Evolutionary conservation across 2,888 invertebrate species (phyloP).

Genomic region (Ashinkailepas kermadecensis): DNA sequence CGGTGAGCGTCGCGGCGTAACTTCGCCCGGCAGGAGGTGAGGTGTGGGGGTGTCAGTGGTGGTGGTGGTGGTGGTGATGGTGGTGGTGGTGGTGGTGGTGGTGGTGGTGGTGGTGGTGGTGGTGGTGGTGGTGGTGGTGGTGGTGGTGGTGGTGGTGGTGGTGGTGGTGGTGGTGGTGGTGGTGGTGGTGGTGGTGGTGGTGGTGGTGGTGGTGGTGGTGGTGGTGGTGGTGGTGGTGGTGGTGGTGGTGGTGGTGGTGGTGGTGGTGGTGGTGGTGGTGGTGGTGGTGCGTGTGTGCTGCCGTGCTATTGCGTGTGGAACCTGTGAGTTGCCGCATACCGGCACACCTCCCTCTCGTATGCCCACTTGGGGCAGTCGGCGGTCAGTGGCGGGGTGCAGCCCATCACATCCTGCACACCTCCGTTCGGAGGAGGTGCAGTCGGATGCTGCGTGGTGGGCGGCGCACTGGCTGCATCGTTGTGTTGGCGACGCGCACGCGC

Average conservation of each 20-base stretch:
- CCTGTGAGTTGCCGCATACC: too few relatives aligned
- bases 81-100: not conserved
- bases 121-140: not conserved
- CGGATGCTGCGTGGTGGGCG: too few relatives aligned
- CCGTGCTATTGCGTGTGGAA: too few relatives aligned
- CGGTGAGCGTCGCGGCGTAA: too few relatives aligned
- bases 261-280: not conserved
- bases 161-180: not conserved
- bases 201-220: slow-evolving; percentile 16
- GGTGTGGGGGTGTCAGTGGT: not conserved
- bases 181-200: slow-evolving; percentile 12
- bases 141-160: not conserved
- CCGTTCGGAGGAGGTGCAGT: too few relatives aligned
- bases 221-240: slow-evolving; percentile 4
- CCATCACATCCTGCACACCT: too few relatives aligned
- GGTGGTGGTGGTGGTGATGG: not conserved
- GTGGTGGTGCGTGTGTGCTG: not conserved
- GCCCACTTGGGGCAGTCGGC: too few relatives aligned
- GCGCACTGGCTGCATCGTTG: too few relatives aligned
- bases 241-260: not conserved
- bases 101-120: not conserved
- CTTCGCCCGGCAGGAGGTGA: not conserved
- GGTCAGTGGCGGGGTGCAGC: too few relatives aligned
- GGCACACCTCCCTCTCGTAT: too few relatives aligned
- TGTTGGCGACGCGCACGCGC: too few relatives aligned